Evolutionary conservation across 2,797 vertebrate genomes (phyloP).

Genomic region (Petrocephalus schoutedeni): DNA sequence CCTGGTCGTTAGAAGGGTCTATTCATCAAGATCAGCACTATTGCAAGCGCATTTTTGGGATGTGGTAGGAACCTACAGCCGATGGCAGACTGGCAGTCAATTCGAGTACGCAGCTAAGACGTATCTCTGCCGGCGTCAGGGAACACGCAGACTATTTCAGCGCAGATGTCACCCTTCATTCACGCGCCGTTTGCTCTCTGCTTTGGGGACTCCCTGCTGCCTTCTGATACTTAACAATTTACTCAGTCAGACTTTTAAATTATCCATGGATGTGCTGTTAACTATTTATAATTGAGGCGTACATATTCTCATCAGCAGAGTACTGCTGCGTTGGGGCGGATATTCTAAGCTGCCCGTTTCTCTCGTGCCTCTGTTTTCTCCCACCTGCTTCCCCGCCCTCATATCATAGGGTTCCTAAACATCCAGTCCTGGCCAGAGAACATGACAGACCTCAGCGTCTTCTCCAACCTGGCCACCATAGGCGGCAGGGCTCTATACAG

Average conservation of each 20-base stretch:
- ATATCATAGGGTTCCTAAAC: constrained; percentile 76
- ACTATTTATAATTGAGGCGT: background rate
- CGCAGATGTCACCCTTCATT: background rate
- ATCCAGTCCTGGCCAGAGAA: constrained; percentile 97
- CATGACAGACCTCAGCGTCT: constrained; percentile 92
- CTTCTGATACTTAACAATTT: background rate
- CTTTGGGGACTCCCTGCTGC: background rate
- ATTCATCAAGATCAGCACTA: background rate
- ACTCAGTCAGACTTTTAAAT: constrained; percentile 14
- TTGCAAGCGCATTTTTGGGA: background rate
- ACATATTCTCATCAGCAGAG: background rate
- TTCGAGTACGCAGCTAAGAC: background rate
- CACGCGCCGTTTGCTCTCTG: background rate
- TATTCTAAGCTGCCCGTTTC: background rate
- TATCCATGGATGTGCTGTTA: constrained; percentile 1
- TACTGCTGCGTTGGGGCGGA: background rate
- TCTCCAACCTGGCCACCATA: constrained; percentile 88
- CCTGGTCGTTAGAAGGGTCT: background rate
- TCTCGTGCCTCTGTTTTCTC: background rate
- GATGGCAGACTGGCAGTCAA: background rate
- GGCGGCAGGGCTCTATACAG: constrained; percentile 91
- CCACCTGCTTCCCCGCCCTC: background rate
- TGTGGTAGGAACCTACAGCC: background rate
- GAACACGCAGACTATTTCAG: background rate
- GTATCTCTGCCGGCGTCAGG: background rate